Evolutionary conservation across 2,113 vertebrate species (phyloP), one percentile per base, ranked within the genome.

Genomic region (Perca fluviatilis): DNA sequence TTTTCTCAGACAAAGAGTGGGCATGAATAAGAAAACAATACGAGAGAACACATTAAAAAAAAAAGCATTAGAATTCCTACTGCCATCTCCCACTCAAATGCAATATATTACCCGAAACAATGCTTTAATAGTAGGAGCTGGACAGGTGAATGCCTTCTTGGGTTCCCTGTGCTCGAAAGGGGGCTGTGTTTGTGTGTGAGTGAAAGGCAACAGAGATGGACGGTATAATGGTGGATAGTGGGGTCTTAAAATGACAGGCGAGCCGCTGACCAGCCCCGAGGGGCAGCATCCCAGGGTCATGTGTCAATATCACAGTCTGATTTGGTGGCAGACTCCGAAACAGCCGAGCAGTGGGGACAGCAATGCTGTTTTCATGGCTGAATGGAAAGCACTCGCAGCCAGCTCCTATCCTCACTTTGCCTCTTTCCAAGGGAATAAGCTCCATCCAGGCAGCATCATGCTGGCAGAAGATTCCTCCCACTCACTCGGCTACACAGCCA

Each of bases 281-380:
- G 72, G 50, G 15, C 30, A 40, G 40, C 40, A 43, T 43, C n/a
- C 70, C 56, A 4, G 82, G 80, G 89, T 87, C 70, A 81, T 80
- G 73, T 92, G 82, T 87, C 85, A 88, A 90, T 86, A 90, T 64
- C 76, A n/a, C 58, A 11, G 84, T 67, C 88, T 92, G 89, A 85
- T 87, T 83, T 73, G 68, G 77, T 30, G 66, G 77, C 75, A 73
- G 79, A 67, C 77, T 84, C 46, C 19, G 15, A 64, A 61, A 80
- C 80, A 65, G 84, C 68, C 51, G 46, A 85, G 80, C 88, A 63
- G 87, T 36, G 21, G 60, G 70, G 83, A 80, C 25, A 57, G 73
- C 25, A 46, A 81, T 90, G 83, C 86, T 67, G 86, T 85, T 94
- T 93, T 92, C 88, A 92, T 68, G 90, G 90, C 86, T 89, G 90